These are phyloP conservation scores for Oreochromis mossambicus DNA, from an alignment of 2,797 vertebrate genomes.

Conservation along the genomic window DNA sequence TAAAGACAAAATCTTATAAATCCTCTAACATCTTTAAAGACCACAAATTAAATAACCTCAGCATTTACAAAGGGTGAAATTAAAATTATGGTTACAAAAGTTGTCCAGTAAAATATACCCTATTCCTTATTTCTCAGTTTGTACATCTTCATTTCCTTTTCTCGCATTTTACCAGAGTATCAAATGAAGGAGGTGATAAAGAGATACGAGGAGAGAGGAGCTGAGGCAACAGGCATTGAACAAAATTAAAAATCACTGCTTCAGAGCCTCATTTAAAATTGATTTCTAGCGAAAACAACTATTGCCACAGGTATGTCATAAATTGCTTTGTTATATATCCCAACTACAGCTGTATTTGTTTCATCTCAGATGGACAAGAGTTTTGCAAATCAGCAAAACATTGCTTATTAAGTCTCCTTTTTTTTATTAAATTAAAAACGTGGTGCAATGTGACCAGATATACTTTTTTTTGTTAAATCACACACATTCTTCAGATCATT, in stretches of 20 bases:
- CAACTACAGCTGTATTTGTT: not conserved
- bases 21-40: not conserved
- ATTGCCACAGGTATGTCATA: not conserved
- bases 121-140: not conserved
- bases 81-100: not conserved
- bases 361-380: not conserved
- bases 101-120: not conserved
- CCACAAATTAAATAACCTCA: not conserved
- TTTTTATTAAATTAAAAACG: not conserved
- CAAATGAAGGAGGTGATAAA: not conserved
- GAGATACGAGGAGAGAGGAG: not conserved
- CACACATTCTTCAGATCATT: accelerated
- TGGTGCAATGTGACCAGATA: not conserved
- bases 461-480: accelerated
- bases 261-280: not conserved
- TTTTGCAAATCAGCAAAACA: not conserved
- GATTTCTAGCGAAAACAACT: not conserved
- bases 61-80: not conserved
- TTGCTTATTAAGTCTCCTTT: not conserved
- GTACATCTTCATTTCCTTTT: not conserved
- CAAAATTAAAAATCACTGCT: not conserved
- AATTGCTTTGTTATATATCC: not conserved
- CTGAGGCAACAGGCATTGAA: not conserved
- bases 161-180: not conserved
- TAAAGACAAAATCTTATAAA: not conserved